Base-by-base conservation (phyloP, 2,113 vertebrate genomes). In the Chaetorhynchus papuensis region DNA sequence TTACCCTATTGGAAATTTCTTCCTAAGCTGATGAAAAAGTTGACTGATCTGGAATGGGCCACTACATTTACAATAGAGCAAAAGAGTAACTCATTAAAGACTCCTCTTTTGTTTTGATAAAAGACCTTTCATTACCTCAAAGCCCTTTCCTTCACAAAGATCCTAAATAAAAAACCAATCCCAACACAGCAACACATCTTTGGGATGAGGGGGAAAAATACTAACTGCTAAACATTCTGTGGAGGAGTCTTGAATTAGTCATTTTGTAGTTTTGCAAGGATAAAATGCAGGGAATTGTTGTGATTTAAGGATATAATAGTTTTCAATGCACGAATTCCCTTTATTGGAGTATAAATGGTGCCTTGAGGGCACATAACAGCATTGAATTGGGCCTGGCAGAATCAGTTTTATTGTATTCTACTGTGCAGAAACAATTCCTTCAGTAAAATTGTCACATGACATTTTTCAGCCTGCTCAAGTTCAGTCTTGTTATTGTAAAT, bases 341-440 rank as follows among this genome's bases (percentile, higher is more conserved):
- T 93, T 90, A 96, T 30, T 90, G 71, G 53, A 92, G 41, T 60
- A 92, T 83, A 94, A 95, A 81, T 71, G 68, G 83, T 90, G 85
- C 90, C 92, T 90, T 60, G 33, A 95, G 79, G 93, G 68, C 72
- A 93, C 54, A 78, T 94, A 90, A 96, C 47, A 93, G 79, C 85
- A 93, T 42, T 88, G 93, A 96, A 88, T 82, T 93, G 64, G 71
- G 71, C 75, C 85, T 95, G 87, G 92, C 82, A 94, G 85, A 90
- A 91, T 86, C 39, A 44, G 71, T 80, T 96, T 92, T 93, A 96
- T 97, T 97, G 87, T 88, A 78, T 95, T 95, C 83, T 86, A 92
- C 76, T 53, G 83, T 92, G 96, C 68, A 94, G 85, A 95, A 93
- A 86, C 79, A 92, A 96, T 92, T 91, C 63, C 68, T 94, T 90